Conservation (phyloP, 2,113 vertebrate genomes). For the Anarhynchus alexandrinus region DNA sequence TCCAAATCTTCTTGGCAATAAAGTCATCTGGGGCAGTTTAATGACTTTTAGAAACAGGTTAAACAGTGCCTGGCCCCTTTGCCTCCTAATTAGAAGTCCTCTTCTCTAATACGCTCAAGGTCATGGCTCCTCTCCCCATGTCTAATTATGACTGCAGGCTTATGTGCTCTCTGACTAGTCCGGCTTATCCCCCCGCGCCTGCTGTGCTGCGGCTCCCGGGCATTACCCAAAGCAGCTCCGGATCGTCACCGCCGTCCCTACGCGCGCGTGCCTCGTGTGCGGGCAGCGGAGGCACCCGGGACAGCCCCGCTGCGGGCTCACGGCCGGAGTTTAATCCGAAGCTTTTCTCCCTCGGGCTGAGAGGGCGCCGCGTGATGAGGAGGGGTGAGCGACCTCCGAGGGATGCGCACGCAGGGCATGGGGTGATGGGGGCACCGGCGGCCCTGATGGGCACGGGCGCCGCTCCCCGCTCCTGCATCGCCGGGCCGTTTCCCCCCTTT, state of each 20-base stretch:
- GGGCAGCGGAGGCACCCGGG: background rate
- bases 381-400: background rate
- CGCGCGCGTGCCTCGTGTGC: fast-evolving
- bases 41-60: background rate
- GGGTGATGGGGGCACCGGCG: background rate
- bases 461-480: fast-evolving
- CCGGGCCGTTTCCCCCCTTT: background rate
- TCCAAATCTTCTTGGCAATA: background rate
- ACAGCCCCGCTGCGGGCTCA: background rate
- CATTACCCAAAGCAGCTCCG: background rate
- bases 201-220: background rate
- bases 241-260: fast-evolving
- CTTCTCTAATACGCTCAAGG: background rate
- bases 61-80: background rate
- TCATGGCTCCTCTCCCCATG: background rate
- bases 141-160: background rate
- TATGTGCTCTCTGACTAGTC: background rate
- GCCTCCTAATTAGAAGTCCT: background rate
- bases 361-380: fast-evolving
- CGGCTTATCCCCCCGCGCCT: background rate
- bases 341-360: background rate
- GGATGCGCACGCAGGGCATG: fast-evolving
- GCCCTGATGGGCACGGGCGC: too few relatives aligned
- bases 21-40: background rate
- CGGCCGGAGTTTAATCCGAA: background rate